These are phyloP conservation scores for Heliconius hermathena DNA, from an alignment of 1,140 invertebrate genomes.

Conservation along the genomic window DNA sequence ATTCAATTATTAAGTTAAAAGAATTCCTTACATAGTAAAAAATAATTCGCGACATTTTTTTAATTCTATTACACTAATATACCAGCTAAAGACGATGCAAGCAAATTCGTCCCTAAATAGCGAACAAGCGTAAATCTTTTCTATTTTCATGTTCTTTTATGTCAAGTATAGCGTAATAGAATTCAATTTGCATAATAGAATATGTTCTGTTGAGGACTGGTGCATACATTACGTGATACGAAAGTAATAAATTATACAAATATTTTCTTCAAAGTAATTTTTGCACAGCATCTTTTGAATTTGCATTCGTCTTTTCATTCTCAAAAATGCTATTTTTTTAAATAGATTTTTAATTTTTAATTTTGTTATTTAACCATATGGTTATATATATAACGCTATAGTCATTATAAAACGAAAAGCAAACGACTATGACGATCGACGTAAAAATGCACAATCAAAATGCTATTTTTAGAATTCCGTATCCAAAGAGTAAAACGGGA, in stretches of 20 bases:
- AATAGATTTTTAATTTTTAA: no score
- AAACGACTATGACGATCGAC: no score
- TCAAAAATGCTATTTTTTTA: background rate
- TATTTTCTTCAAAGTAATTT: background rate
- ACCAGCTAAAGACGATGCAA: background rate
- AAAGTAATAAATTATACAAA: constrained; percentile 1
- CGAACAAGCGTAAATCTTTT: background rate
- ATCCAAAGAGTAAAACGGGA: no score
- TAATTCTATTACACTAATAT: background rate
- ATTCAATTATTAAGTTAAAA: no score
- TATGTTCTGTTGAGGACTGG: constrained; percentile 12
- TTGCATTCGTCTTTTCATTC: background rate
- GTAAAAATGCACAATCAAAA: no score
- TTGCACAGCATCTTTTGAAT: background rate
- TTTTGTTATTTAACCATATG: no score
- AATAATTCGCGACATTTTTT: background rate
- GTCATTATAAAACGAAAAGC: no score
- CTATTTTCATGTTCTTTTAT: constrained; percentile 3
- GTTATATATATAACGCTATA: no score
- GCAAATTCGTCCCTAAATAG: background rate
- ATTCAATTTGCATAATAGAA: background rate
- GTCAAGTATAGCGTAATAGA: constrained; percentile 3
- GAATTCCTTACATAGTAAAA: background rate
- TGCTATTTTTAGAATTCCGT: no score
- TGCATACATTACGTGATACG: constrained; percentile 13